Evolutionary conservation across 1,140 invertebrate species (phyloP).

Genomic region (Heliconius hermathena): DNA sequence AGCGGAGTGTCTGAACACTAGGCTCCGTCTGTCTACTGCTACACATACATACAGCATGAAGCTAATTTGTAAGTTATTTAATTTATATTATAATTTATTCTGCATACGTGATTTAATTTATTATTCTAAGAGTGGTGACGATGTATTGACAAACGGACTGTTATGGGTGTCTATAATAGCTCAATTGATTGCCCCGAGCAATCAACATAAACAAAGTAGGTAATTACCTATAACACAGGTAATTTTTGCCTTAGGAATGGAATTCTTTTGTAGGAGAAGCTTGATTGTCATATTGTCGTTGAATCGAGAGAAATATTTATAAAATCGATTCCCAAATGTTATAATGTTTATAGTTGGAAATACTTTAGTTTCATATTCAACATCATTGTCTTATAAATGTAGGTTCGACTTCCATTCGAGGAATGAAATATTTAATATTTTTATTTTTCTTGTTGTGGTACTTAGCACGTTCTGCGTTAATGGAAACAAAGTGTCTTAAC

Average conservation of each 20-base stretch:
- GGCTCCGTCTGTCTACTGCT: no score
- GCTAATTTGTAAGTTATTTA: not conserved
- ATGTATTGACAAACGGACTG: constrained; percentile 19
- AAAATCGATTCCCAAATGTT: no score
- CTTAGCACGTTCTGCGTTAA: no score
- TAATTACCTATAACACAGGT: not conserved
- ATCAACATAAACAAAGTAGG: constrained; percentile 21
- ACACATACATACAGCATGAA: not conserved
- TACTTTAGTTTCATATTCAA: no score
- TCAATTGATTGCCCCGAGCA: constrained; percentile 18
- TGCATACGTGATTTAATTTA: constrained; percentile 9
- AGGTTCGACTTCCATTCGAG: no score
- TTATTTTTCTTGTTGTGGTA: no score
- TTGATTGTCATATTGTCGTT: not conserved
- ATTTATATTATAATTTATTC: constrained; percentile 2
- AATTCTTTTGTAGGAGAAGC: not conserved
- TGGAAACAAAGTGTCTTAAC: no score
- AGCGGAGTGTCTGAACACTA: no score
- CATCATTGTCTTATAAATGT: no score
- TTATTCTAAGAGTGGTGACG: constrained; percentile 14
- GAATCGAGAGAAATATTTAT: not conserved
- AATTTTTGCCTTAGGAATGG: not conserved
- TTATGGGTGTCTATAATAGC: constrained; percentile 23
- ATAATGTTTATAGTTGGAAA: no score
- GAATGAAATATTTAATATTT: no score